phyloP scores from a whole-genome alignment of 1,140 invertebrate species.

The Solen grandis region DNA sequence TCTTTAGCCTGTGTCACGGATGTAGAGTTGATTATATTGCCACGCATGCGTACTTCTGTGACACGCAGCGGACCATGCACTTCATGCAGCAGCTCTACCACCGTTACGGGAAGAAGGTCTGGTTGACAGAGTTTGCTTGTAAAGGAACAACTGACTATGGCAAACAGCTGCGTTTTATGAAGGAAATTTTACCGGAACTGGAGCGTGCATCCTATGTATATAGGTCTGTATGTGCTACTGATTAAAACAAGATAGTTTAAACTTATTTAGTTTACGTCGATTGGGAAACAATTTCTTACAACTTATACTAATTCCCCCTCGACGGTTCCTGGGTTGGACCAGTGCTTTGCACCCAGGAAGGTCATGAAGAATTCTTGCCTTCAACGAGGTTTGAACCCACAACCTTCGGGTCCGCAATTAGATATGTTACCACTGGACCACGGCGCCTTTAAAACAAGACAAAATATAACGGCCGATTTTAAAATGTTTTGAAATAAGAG shows the following conservation, averaged over 20 bases:
- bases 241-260: background rate
- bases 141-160: slow-evolving; percentile 29
- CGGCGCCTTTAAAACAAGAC: background rate
- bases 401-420: no score
- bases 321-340: no score
- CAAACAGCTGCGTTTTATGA: slow-evolving; percentile 61
- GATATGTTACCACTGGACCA: no score
- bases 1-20: slow-evolving; percentile 58
- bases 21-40: slow-evolving; percentile 63
- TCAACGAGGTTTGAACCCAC: no score
- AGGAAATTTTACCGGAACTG: slow-evolving; percentile 54
- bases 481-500: background rate
- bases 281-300: no score
- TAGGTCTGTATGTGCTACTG: slow-evolving; percentile 52
- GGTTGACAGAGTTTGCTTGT: slow-evolving; percentile 67
- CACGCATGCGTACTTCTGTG: slow-evolving; percentile 63
- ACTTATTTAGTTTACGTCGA: no score
- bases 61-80: slow-evolving; percentile 59
- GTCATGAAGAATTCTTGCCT: no score
- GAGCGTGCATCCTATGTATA: slow-evolving; percentile 58
- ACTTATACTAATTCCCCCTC: no score
- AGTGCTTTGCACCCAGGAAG: no score
- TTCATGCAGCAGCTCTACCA: slow-evolving; percentile 58
- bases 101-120: slow-evolving; percentile 57
- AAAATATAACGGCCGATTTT: background rate